Base-by-base conservation (phyloP, 2,113 vertebrate genomes). In the Numenius arquata region DNA sequence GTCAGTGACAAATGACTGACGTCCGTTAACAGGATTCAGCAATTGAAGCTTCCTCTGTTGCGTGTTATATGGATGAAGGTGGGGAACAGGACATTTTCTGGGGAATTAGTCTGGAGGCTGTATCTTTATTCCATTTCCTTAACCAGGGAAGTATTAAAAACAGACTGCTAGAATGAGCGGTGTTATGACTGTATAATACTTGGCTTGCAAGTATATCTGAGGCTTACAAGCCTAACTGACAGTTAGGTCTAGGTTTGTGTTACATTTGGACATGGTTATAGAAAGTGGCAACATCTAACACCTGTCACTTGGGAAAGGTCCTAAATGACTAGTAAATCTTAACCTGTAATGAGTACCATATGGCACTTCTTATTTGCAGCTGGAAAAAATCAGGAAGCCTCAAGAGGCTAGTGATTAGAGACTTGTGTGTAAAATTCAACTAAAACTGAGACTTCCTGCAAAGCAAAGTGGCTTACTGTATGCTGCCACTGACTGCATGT, bases 301-400 rank as follows among this genome's bases (percentile, higher is more conserved):
- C 94, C 95, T 92, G 95, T 84, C 91, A 81, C 81, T 74, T 87
- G 83, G 70, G 75, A 94, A 93, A 84, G 84, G 85, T 75, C 89
- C 87, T 96, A 84, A 96, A 88, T 94, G 75, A 52, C 78, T 62
- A 93, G 73, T 97, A 95, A 94, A 93, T 96, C 80, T 94, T 95
- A 92, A 85, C 58, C 75, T 90, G 77, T 97, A 97, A 97, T 95
- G 89, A 94, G 72, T 91, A 78, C 96, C 97, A 96, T 83, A 93
- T 96, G 97, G 90, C 59, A 59, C 34, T 93, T 73, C 63, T 92
- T 95, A 92, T 76, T 96, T 95, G 90, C 96, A 97, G 96, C 97
- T 98, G 97, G 96, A 96, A 98, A 78, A 97, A 96, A 97, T 98
- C 88, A 97, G 89, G 76, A 87, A 94, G 92, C 68, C 97, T 94